Evolutionary conservation across 2,113 vertebrate species (phyloP).

Genomic region (Chinchilla lanigera): DNA sequence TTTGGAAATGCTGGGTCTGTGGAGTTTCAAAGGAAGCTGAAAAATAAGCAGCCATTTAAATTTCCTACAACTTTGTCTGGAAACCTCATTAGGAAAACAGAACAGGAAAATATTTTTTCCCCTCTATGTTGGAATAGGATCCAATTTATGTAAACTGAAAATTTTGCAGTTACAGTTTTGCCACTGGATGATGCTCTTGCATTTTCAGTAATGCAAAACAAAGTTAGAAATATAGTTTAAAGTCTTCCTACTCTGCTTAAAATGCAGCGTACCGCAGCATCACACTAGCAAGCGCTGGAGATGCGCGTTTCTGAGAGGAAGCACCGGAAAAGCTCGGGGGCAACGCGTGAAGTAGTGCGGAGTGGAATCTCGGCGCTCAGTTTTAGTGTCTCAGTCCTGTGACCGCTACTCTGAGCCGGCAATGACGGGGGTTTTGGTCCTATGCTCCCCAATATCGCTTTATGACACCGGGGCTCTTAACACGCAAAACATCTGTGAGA

Average conservation of each 20-base stretch:
- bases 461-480: background rate
- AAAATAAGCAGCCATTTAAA: slow-evolving; percentile 31
- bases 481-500: background rate
- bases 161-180: background rate
- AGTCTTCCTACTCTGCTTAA: background rate
- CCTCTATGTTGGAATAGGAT: background rate
- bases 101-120: slow-evolving; percentile 6
- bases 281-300: background rate
- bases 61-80: slow-evolving; percentile 19
- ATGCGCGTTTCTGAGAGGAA: slow-evolving; percentile 1
- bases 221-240: background rate
- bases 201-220: slow-evolving; percentile 50
- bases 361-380: background rate
- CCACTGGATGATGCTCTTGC: slow-evolving; percentile 50
- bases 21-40: slow-evolving; percentile 54
- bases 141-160: background rate
- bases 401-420: background rate
- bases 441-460: background rate
- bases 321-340: background rate
- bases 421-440: background rate
- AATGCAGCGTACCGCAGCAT: background rate
- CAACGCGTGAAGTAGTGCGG: background rate
- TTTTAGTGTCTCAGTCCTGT: background rate
- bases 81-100: slow-evolving; percentile 56
- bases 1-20: background rate